Evolutionary conservation across 2,797 vertebrate species (phyloP).

Genomic region (Gymnoscopelus microlampas): DNA sequence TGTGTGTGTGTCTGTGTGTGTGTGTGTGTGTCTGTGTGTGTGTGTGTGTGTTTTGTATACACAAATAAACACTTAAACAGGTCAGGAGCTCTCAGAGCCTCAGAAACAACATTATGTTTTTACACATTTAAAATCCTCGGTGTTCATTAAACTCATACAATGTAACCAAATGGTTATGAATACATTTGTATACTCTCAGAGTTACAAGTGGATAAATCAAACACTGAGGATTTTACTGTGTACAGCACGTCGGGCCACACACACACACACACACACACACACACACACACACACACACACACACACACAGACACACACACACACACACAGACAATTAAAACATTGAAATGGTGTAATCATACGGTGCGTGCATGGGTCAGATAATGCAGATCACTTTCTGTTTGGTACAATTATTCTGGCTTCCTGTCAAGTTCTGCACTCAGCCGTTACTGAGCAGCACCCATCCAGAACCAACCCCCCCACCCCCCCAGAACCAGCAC

Average conservation of each 20-base stretch:
- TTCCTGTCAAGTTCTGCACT: conserved; percentile 10
- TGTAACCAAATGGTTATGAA: no score
- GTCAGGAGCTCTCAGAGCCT: conserved; percentile 26
- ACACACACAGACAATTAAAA: no score
- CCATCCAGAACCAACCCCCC: no score
- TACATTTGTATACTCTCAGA: background rate
- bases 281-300: no score
- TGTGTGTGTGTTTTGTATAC: conserved; percentile 17
- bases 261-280: no score
- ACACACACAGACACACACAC: no score
- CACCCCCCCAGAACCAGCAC: no score
- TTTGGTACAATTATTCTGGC: conserved; percentile 13
- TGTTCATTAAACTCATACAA: background rate
- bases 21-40: background rate
- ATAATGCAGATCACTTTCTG: conserved; percentile 22
- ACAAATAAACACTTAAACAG: conserved; percentile 15
- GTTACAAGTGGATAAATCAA: no score
- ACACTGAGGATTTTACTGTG: background rate
- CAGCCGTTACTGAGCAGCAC: background rate
- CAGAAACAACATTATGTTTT: conserved; percentile 36
- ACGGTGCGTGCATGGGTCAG: background rate
- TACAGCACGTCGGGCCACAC: background rate
- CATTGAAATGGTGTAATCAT: no score
- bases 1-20: conserved; percentile 15
- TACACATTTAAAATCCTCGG: background rate